Evolutionary conservation across 2,797 vertebrate genomes (phyloP).

Genomic region (Chrosomus eos): DNA sequence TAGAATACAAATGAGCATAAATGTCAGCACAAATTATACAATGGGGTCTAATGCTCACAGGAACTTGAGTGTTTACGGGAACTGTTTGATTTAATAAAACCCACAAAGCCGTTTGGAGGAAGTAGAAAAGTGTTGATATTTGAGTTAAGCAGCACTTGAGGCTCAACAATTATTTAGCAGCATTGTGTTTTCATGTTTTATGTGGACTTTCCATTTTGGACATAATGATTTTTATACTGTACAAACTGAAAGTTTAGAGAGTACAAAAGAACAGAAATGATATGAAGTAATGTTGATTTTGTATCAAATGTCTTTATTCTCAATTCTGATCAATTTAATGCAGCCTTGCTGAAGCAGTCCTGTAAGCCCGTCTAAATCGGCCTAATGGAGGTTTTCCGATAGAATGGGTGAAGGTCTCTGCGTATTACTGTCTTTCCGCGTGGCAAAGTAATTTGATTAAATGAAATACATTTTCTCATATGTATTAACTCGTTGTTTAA

Average conservation of each 20-base stretch:
- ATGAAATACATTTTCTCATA: no score
- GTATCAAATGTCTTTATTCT: neutral
- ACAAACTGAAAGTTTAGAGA: no score
- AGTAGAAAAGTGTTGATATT: slow-evolving; percentile 21
- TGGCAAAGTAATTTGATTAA: no score
- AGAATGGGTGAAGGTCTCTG: no score
- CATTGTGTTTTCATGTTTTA: neutral
- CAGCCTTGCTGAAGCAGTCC: neutral
- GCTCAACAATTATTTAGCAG: slow-evolving; percentile 33
- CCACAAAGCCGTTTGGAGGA: slow-evolving; percentile 24
- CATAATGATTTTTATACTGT: no score
- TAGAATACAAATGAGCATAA: slow-evolving; percentile 39
- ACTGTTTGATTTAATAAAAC: slow-evolving; percentile 4
- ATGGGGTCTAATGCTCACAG: neutral
- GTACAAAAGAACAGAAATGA: neutral
- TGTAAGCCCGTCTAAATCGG: no score
- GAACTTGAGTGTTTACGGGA: slow-evolving; percentile 29
- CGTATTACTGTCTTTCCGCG: no score
- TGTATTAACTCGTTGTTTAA: no score
- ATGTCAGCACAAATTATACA: slow-evolving; percentile 39
- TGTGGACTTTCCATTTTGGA: no score
- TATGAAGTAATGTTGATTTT: neutral
- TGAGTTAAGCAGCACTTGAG: slow-evolving; percentile 12
- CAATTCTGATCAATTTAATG: neutral
- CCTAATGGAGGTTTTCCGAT: no score